Percentiles rank a stretch among this genome's conserved stretches.
Conservation (phyloP, 2,888 invertebrate genomes). For the Suillia variegata region DNA sequence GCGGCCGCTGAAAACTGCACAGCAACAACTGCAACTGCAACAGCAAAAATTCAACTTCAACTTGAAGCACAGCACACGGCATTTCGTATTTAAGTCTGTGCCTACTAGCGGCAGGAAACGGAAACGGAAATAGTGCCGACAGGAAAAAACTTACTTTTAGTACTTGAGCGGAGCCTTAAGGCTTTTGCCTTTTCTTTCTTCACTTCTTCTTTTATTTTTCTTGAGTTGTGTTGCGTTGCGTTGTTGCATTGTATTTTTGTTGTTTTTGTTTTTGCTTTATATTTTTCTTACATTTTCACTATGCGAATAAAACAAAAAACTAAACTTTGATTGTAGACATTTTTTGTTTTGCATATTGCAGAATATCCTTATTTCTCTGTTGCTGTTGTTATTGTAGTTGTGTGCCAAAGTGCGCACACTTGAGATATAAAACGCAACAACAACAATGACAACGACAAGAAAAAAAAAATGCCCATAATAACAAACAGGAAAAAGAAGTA, state of each 20-base stretch:
- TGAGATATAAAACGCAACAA: not conserved
- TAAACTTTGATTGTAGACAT: not conserved
- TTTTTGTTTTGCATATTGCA: not conserved
- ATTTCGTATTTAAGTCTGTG: not conserved
- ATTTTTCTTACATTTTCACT: no score
- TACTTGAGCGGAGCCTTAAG: not conserved
- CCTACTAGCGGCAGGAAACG: constrained; percentile 8
- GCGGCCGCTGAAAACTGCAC: no score
- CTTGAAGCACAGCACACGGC: not conserved
- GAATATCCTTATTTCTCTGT: not conserved
- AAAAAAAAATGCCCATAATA: not conserved
- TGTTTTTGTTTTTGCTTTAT: not conserved
- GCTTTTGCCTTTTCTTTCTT: not conserved
- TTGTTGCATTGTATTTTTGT: not conserved
- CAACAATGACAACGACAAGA: not conserved
- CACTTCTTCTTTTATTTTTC: no score
- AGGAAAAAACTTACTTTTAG: not conserved
- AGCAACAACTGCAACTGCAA: not conserved
- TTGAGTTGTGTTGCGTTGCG: no score
- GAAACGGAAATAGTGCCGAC: constrained; percentile 16
- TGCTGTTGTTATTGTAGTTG: no score
- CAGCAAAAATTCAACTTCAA: no score
- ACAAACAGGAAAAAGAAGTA: not conserved
- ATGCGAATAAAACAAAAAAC: not conserved
- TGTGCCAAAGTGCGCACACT: not conserved